Percentiles rank a stretch among this genome's conserved stretches.
Conservation (phyloP, 2,888 invertebrate genomes). For the Rhamnusium bicolor region DNA sequence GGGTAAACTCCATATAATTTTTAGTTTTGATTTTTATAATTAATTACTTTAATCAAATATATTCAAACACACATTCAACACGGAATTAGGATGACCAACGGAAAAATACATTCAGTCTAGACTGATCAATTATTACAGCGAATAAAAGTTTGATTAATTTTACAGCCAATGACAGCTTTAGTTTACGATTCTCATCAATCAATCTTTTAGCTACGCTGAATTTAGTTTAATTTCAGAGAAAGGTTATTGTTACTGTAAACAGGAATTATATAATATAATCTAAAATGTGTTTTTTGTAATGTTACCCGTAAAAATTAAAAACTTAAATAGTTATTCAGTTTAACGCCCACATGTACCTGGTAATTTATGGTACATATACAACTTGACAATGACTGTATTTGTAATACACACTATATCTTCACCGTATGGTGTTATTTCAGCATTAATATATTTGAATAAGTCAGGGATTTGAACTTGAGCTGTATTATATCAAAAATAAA, state of each 20-base stretch:
- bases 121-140: background rate
- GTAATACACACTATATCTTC: too few relatives aligned
- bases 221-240: background rate
- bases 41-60: background rate
- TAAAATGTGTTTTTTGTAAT: background rate
- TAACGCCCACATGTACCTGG: too few relatives aligned
- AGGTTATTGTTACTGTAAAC: too few relatives aligned
- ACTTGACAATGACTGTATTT: too few relatives aligned
- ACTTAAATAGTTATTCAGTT: background rate
- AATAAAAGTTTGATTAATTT: background rate
- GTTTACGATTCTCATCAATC: background rate
- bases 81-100: background rate
- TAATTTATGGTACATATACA: background rate
- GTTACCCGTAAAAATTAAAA: background rate
- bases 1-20: too few relatives aligned
- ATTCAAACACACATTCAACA: background rate
- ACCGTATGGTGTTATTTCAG: too few relatives aligned
- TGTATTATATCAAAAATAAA: too few relatives aligned
- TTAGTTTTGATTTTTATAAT: too few relatives aligned
- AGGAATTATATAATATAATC: background rate
- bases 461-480: too few relatives aligned
- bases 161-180: background rate
- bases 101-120: background rate
- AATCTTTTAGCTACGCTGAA: background rate
- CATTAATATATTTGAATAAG: too few relatives aligned